These are phyloP conservation scores for Myxocyprinus asiaticus DNA, from an alignment of 2,113 vertebrate genomes.

Conservation along the genomic window DNA sequence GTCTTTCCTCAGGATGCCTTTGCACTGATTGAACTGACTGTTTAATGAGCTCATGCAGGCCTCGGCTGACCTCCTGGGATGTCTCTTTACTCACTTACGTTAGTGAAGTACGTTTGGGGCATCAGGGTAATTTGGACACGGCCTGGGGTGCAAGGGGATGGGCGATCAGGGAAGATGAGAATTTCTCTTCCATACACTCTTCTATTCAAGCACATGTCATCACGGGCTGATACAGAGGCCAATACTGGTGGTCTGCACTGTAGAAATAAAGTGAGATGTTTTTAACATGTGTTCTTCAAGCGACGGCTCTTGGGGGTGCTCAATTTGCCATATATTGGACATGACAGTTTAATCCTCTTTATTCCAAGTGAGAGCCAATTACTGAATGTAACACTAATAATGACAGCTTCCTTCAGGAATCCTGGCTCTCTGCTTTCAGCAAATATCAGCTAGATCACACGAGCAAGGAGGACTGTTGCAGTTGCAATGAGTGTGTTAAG, in stretches of 20 bases:
- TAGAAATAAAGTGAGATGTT: neutral
- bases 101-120: neutral
- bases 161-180: neutral
- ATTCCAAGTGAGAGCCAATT: constrained; percentile 65
- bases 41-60: constrained; percentile 27
- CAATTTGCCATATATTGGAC: constrained; percentile 65
- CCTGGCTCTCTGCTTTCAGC: constrained; percentile 51
- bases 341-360: constrained; percentile 66
- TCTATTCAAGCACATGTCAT: neutral
- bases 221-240: neutral
- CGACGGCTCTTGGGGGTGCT: constrained; percentile 59
- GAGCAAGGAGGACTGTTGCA: neutral
- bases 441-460: constrained; percentile 4
- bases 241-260: constrained; percentile 6
- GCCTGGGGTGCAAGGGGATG: neutral
- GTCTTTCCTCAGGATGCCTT: neutral
- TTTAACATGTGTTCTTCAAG: constrained; percentile 6
- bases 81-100: neutral
- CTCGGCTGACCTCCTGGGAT: neutral
- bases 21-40: constrained; percentile 23
- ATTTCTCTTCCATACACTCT: constrained; percentile 8
- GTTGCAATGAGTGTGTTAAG: neutral
- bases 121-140: constrained; percentile 6
- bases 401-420: constrained; percentile 69
- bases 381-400: constrained; percentile 61